Conservation (phyloP, 2,888 invertebrate genomes). For the Mimas tiliae region DNA sequence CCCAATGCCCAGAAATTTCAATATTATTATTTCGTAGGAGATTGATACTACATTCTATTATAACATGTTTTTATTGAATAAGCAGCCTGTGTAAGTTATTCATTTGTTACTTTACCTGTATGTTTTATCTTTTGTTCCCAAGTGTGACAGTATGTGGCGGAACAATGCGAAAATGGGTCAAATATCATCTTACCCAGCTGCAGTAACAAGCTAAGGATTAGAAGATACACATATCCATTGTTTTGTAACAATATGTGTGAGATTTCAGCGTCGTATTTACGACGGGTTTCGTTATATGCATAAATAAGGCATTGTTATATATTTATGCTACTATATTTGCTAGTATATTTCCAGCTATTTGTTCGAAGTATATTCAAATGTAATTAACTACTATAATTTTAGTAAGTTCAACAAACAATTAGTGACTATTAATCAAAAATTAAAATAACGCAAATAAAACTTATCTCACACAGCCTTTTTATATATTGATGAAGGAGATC, state of each 20-base stretch:
- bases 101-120: neutral
- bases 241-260: constrained; percentile 19
- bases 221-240: constrained; percentile 20
- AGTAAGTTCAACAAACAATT: no score
- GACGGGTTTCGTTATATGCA: neutral
- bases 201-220: constrained; percentile 27
- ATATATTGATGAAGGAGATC: neutral
- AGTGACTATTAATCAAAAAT: no score
- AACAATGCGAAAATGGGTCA: constrained; percentile 25
- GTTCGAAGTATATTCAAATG: no score
- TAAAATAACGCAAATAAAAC: no score
- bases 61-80: neutral
- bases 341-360: no score
- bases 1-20: no score
- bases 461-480: no score
- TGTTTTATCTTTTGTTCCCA: neutral
- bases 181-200: constrained; percentile 21
- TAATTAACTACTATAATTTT: no score
- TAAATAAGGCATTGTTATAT: neutral
- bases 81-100: neutral
- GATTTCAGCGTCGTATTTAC: constrained; percentile 6
- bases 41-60: no score
- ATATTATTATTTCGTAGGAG: no score
- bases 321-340: no score
- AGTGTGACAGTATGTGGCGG: neutral